Conservation (phyloP, 2,888 invertebrate genomes). For the Petrolisthes cinctipes region DNA sequence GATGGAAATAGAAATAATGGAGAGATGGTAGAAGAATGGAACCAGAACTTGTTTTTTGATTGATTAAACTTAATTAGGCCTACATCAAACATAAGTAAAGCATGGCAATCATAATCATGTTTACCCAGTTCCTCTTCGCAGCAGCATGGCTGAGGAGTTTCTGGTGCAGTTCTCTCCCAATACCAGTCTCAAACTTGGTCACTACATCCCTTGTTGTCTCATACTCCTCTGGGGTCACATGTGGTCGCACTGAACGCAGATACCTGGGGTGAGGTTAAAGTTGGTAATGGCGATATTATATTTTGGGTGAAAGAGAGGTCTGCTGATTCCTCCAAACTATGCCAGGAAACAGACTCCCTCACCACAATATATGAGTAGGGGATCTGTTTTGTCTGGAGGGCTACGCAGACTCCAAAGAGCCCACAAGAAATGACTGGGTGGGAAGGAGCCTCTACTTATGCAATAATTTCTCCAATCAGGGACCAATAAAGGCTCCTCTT, state of each 20-base stretch:
- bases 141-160: slow-evolving; percentile 71
- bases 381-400: no score
- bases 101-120: slow-evolving; percentile 39
- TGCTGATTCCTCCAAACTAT: no score
- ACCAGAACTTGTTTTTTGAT: no score
- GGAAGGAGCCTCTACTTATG: background rate
- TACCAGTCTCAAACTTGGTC: slow-evolving; percentile 72
- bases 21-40: background rate
- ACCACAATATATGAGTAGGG: no score
- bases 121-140: slow-evolving; percentile 74
- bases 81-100: background rate
- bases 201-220: slow-evolving; percentile 71
- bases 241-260: slow-evolving; percentile 73
- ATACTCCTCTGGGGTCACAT: slow-evolving; percentile 72
- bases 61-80: no score
- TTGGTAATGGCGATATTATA: no score
- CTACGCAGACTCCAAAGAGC: no score
- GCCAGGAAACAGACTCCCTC: no score
- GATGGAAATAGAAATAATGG: background rate
- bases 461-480: background rate
- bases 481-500: background rate
- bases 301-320: no score
- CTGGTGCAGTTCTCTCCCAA: slow-evolving; percentile 72
- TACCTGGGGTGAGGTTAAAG: slow-evolving; percentile 69
- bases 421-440: background rate